phyloP scores from a whole-genome alignment of 2,797 vertebrate species.

The Myiotriccus ornatus region DNA sequence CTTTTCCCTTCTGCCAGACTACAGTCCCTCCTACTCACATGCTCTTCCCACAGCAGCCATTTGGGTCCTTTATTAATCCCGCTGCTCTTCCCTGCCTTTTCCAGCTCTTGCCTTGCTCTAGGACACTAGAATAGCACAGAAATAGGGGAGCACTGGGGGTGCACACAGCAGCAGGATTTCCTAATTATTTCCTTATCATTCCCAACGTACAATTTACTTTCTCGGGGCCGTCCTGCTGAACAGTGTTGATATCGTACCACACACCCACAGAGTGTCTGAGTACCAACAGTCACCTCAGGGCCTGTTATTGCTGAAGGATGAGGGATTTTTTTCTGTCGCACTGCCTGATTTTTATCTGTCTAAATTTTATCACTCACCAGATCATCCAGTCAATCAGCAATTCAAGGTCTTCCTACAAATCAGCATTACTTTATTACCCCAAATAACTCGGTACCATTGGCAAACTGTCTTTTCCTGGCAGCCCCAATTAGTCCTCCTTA shows the following conservation, averaged over 20 bases:
- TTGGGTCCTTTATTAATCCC: neutral
- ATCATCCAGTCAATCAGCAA: neutral
- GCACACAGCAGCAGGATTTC: neutral
- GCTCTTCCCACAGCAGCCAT: neutral
- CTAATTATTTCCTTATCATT: neutral
- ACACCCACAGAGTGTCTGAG: neutral
- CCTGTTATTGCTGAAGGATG: neutral
- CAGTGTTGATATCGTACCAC: neutral
- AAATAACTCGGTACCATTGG: neutral
- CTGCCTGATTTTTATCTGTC: neutral
- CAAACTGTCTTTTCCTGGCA: neutral
- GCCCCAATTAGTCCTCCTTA: neutral
- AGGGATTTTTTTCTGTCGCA: neutral
- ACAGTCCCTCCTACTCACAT: neutral
- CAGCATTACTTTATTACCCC: neutral
- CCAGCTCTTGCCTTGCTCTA: neutral
- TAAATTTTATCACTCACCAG: neutral
- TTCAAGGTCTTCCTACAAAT: neutral
- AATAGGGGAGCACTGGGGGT: neutral
- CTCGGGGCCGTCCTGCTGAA: neutral
- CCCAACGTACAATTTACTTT: neutral
- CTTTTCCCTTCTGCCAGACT: neutral
- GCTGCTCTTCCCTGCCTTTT: neutral
- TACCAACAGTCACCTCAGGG: neutral
- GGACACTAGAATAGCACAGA: neutral